A percentile compares a stretch with the other conserved stretches of the same genome.
Evolutionary conservation across 2,888 invertebrate species (phyloP).

Genomic region (Ecliptopera silaceata): DNA sequence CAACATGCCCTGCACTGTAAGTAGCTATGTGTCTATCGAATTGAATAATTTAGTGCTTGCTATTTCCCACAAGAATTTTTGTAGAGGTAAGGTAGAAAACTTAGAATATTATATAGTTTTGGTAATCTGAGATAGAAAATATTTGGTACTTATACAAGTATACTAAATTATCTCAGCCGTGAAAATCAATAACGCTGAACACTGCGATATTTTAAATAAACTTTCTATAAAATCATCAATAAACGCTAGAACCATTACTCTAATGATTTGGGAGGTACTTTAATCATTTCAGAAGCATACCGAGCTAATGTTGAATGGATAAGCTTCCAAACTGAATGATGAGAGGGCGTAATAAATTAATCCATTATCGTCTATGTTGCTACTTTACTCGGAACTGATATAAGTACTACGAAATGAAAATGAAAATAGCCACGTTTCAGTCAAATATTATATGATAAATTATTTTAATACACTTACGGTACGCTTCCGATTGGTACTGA

Average conservation of each 20-base stretch:
- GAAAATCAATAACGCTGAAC: too few species aligned
- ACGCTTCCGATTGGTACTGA: too few species aligned
- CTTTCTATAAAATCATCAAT: background rate
- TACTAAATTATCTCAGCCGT: too few species aligned
- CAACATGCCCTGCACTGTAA: constrained; percentile 27
- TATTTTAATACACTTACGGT: too few species aligned
- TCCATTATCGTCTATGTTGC: background rate
- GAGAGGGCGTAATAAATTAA: constrained; percentile 1
- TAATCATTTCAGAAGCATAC: background rate
- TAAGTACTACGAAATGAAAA: background rate
- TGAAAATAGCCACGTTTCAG: background rate
- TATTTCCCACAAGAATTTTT: constrained; percentile 18
- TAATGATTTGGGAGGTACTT: background rate
- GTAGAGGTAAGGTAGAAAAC: background rate
- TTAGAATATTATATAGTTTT: too few species aligned
- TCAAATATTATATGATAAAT: too few species aligned
- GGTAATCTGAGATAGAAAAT: too few species aligned
- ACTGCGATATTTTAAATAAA: background rate
- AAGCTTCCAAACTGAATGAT: background rate
- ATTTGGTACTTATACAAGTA: background rate
- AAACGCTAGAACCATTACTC: background rate
- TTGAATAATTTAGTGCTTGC: constrained; percentile 23
- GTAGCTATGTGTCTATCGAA: constrained; percentile 26
- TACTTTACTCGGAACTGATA: background rate
- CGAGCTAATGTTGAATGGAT: background rate